Evolutionary conservation across 2,888 invertebrate genomes (phyloP).

Genomic region (Ptychoptera albimana): DNA sequence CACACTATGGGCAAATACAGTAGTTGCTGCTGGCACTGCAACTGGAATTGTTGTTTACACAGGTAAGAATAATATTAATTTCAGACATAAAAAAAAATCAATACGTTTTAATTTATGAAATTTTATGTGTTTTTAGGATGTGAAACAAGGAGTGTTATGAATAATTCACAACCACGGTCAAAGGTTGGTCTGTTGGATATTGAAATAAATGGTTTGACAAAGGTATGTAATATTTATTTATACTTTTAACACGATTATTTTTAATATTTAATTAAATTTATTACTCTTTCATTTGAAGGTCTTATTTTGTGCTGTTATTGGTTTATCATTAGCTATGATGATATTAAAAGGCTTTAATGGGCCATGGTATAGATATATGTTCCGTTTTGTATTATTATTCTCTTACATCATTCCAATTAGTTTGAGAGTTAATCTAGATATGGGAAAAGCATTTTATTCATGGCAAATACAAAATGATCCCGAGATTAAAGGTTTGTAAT

Average conservation of each 20-base stretch:
- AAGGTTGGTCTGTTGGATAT: conserved; percentile 92
- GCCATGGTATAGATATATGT: conserved; percentile 92
- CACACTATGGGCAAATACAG: conserved; percentile 97
- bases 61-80: conserved; percentile 32
- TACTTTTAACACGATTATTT: no score
- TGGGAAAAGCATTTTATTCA: conserved; percentile 96
- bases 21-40: conserved; percentile 91
- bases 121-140: conserved; percentile 44
- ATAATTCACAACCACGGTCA: conserved; percentile 88
- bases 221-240: conserved; percentile 32
- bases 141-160: conserved; percentile 97
- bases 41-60: conserved; percentile 89
- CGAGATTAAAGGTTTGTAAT: conserved; percentile 72
- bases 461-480: conserved; percentile 92
- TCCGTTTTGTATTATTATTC: conserved; percentile 90
- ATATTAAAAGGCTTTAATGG: conserved; percentile 90
- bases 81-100: neutral
- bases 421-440: conserved; percentile 92
- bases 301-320: conserved; percentile 78
- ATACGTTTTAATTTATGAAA: neutral
- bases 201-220: conserved; percentile 93
- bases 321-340: conserved; percentile 87
- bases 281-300: conserved; percentile 37
- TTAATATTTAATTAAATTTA: conserved; percentile 1
- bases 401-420: conserved; percentile 99